Evolutionary conservation across 2,113 vertebrate species (phyloP).

Genomic region (Paramisgurnus dabryanus): DNA sequence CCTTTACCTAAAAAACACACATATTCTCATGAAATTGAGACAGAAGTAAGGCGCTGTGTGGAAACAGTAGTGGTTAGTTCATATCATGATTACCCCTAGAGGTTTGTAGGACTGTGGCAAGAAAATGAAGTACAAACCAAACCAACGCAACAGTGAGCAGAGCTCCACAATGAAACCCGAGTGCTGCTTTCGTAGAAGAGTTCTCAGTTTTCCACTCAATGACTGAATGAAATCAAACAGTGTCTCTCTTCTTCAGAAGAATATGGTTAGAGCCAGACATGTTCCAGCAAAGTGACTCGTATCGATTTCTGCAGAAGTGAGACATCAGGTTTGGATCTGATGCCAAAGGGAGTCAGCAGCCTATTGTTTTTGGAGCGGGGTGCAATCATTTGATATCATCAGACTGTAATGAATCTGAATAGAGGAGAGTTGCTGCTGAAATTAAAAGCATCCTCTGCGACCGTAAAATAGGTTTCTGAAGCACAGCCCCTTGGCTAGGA

Average conservation of each 20-base stretch:
- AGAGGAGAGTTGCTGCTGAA: slow-evolving; percentile 40
- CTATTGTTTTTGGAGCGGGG: slow-evolving; percentile 65
- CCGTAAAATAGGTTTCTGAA: slow-evolving; percentile 37
- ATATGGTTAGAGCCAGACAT: slow-evolving; percentile 49
- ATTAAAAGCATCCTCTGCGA: slow-evolving; percentile 48
- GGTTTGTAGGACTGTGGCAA: background rate
- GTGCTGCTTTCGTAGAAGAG: background rate
- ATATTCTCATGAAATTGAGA: too few relatives aligned
- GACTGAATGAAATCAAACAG: slow-evolving; percentile 34
- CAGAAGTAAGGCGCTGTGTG: too few relatives aligned
- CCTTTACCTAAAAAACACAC: too few relatives aligned
- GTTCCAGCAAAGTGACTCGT: slow-evolving; percentile 52
- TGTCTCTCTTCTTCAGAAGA: slow-evolving; percentile 39
- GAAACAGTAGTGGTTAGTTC: too few relatives aligned
- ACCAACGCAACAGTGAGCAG: background rate
- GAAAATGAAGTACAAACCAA: slow-evolving; percentile 5
- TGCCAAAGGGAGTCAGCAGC: slow-evolving; percentile 46
- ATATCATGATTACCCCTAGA: too few relatives aligned
- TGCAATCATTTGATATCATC: slow-evolving; percentile 73
- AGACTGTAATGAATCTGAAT: slow-evolving; percentile 68
- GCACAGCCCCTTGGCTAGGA: slow-evolving; percentile 33
- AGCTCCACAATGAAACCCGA: background rate
- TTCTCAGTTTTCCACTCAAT: slow-evolving; percentile 23
- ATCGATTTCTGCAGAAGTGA: slow-evolving; percentile 46
- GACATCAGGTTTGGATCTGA: slow-evolving; percentile 51